Evolutionary conservation across 2,113 vertebrate genomes (phyloP).

Genomic region (Erythrocercus mccallii): DNA sequence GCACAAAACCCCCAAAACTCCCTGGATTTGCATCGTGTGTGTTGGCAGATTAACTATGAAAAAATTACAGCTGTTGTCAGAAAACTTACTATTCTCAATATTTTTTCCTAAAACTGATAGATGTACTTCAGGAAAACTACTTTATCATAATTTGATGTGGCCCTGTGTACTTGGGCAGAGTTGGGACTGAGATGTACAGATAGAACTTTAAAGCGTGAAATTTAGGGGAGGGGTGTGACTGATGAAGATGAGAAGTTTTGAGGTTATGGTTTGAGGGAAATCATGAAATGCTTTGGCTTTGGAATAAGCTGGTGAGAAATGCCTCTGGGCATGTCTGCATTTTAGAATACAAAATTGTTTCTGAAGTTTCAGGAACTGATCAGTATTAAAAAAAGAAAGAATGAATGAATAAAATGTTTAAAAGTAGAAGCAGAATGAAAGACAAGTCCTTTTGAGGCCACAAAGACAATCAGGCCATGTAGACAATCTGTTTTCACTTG

Average conservation of each 20-base stretch:
- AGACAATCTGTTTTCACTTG: conserved; percentile 58
- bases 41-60: not conserved
- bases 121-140: not conserved
- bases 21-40: not conserved
- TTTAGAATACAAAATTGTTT: not conserved
- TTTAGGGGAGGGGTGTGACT: not conserved
- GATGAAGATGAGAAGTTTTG: not conserved
- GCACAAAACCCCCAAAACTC: not conserved
- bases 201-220: not conserved
- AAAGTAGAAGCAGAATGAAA: conserved; percentile 8
- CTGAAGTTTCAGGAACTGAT: not conserved
- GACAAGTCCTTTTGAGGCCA: conserved; percentile 31
- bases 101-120: not conserved
- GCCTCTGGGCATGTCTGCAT: not conserved
- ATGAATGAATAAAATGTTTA: not conserved
- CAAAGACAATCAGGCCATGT: conserved; percentile 43
- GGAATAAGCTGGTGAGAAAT: conserved; percentile 27
- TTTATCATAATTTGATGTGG: not conserved
- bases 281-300: not conserved
- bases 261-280: conserved; percentile 12
- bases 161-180: not conserved
- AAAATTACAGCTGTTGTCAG: not conserved
- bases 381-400: conserved; percentile 2
- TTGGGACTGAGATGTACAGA: not conserved
- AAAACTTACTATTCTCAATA: not conserved